Evolutionary conservation across 2,888 invertebrate genomes (phyloP).

Genomic region (Heliconius aoede): DNA sequence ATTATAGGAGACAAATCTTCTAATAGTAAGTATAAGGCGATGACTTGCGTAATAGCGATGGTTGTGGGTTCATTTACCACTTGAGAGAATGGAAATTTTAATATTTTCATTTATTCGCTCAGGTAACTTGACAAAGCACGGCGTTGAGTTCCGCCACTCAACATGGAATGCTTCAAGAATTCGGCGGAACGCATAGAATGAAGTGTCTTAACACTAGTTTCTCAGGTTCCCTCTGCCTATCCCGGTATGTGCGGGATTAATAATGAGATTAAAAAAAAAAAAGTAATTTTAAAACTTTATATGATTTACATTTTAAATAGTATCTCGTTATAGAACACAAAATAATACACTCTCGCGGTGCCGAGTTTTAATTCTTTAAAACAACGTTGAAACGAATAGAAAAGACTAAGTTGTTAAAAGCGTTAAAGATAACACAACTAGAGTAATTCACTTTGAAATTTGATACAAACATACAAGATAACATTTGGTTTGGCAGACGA

Average conservation of each 20-base stretch:
- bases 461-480: constrained; percentile 32
- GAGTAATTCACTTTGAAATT: constrained; percentile 27
- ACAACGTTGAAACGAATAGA: constrained; percentile 41
- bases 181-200: no score
- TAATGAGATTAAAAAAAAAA: not conserved
- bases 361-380: constrained; percentile 44
- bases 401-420: constrained; percentile 41
- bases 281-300: not conserved
- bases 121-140: no score
- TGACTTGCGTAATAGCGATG: no score
- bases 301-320: constrained; percentile 22
- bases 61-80: no score
- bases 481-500: constrained; percentile 86
- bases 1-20: not conserved
- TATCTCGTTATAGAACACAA: constrained; percentile 31
- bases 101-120: no score
- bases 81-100: no score
- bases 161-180: no score
- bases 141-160: no score
- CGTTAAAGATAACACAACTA: constrained; percentile 38
- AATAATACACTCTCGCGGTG: constrained; percentile 40
- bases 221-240: no score
- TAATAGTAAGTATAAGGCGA: not conserved
- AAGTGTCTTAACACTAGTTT: no score
- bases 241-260: no score